phyloP scores from a whole-genome alignment of 2,888 invertebrate genomes.

The Nipponacmea schrenckii region DNA sequence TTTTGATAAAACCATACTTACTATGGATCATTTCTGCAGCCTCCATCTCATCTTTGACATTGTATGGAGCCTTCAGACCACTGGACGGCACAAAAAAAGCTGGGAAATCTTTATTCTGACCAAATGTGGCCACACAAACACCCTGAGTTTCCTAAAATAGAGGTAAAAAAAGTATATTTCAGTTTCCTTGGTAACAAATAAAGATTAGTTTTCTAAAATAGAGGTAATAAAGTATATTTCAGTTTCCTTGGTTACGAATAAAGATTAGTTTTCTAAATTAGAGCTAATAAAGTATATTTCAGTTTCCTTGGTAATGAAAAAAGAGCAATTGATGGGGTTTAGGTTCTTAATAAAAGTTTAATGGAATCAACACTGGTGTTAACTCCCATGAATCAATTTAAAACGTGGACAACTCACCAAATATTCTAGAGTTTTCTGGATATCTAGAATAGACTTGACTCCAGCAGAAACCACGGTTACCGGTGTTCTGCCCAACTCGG shows the following conservation, averaged over 20 bases:
- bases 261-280: neutral
- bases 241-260: too few species aligned
- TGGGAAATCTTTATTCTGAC: conserved; percentile 81
- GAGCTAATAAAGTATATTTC: too few species aligned
- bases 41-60: conserved; percentile 73
- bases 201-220: neutral
- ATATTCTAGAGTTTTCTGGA: conserved; percentile 91
- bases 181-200: neutral
- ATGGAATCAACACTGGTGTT: too few species aligned
- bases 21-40: conserved; percentile 74
- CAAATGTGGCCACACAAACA: conserved; percentile 86
- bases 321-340: too few species aligned
- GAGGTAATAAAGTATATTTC: too few species aligned
- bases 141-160: conserved; percentile 87
- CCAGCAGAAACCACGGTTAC: conserved; percentile 95
- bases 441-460: conserved; percentile 96
- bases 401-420: conserved; percentile 74
- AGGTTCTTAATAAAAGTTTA: too few species aligned
- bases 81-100: conserved; percentile 90
- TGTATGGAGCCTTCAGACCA: conserved; percentile 79
- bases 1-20: neutral
- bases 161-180: neutral
- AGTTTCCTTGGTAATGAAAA: too few species aligned
- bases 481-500: conserved; percentile 86
- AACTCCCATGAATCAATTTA: too few species aligned